Percentiles rank a stretch among this genome's conserved stretches.
phyloP scores from a whole-genome alignment of 1,140 invertebrate genomes.

The Camponotus floridanus region DNA sequence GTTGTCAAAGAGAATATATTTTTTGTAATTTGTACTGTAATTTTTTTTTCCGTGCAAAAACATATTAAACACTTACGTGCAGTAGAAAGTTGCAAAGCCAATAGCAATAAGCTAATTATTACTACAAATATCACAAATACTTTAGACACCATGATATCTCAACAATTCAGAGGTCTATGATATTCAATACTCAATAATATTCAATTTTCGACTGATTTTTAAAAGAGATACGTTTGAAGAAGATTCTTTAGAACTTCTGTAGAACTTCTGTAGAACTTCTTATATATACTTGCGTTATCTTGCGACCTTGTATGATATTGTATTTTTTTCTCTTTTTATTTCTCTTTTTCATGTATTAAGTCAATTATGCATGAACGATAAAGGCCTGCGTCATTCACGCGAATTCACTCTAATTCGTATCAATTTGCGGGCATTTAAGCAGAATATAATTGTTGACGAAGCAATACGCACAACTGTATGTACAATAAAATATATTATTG shows the following conservation, averaged over 20 bases:
- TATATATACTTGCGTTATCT: background rate
- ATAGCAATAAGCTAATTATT: background rate
- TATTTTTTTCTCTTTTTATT: background rate
- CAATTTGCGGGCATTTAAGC: background rate
- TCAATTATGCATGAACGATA: background rate
- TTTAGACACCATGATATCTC: background rate
- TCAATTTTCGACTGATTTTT: background rate
- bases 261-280: too few species aligned
- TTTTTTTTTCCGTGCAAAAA: background rate
- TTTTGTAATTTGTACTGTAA: too few species aligned
- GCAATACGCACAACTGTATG: background rate
- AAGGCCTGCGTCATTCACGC: background rate
- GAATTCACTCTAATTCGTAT: background rate
- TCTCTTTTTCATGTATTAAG: background rate
- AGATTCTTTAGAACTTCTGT: too few species aligned
- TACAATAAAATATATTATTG: background rate
- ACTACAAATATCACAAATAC: background rate
- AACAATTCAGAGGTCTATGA: background rate
- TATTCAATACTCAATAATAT: background rate
- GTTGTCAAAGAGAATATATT: too few species aligned
- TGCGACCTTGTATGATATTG: background rate
- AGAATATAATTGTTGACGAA: background rate
- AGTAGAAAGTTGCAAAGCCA: background rate
- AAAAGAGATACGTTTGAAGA: background rate
- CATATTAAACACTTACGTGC: background rate